Conservation (phyloP, 2,888 invertebrate genomes). For the Limnephilus rhombicus region DNA sequence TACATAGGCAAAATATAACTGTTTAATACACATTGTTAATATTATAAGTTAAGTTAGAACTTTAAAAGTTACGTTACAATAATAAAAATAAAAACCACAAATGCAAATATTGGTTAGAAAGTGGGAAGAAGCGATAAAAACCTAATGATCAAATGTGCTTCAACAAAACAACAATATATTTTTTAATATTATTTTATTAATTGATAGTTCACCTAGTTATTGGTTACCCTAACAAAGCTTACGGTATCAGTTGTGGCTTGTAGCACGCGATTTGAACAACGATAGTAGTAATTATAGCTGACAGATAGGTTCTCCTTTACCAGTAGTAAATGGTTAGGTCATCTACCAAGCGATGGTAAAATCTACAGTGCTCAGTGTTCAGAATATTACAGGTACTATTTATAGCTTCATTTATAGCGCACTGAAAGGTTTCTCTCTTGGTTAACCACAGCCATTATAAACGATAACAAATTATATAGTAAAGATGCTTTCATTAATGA, state of each 20-base stretch:
- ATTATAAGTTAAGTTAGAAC: too few relatives aligned
- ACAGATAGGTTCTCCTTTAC: not conserved
- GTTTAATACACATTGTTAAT: too few relatives aligned
- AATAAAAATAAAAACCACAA: too few relatives aligned
- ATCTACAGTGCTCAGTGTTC: not conserved
- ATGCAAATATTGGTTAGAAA: too few relatives aligned
- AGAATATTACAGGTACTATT: not conserved
- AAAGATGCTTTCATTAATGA: not conserved
- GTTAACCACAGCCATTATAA: not conserved
- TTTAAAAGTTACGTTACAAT: too few relatives aligned
- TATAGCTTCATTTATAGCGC: not conserved
- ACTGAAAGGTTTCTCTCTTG: not conserved
- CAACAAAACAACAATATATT: not conserved
- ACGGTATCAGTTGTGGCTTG: constrained; percentile 20
- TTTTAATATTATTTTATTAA: too few relatives aligned
- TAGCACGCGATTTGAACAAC: not conserved
- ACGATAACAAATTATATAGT: not conserved
- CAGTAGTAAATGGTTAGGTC: not conserved
- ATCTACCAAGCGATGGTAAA: not conserved
- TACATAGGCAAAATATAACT: too few relatives aligned
- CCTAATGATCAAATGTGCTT: too few relatives aligned
- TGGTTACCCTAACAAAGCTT: constrained; percentile 4
- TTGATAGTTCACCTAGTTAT: not conserved
- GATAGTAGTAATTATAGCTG: not conserved
- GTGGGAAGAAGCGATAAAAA: too few relatives aligned